These are phyloP conservation scores for Tanytarsus gracilentus DNA, from an alignment of 2,888 invertebrate genomes.

Conservation along the genomic window DNA sequence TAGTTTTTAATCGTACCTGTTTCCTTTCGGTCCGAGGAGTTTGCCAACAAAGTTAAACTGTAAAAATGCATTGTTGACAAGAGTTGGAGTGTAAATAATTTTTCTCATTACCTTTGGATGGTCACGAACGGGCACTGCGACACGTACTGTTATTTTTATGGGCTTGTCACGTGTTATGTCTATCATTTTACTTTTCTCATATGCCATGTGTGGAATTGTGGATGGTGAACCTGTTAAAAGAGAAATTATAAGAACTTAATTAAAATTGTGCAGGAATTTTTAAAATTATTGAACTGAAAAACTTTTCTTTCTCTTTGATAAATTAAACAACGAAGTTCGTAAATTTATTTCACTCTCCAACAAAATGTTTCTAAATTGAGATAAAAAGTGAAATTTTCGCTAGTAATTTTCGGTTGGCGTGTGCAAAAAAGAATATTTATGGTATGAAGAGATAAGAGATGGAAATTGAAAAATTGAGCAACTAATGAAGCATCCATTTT, in stretches of 20 bases:
- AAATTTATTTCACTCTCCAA: too few species aligned
- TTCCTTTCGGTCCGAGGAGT: slow-evolving; percentile 86
- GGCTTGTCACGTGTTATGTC: slow-evolving; percentile 82
- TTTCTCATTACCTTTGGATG: slow-evolving; percentile 64
- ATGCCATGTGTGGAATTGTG: slow-evolving; percentile 27
- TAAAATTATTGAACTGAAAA: too few species aligned
- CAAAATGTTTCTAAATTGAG: too few species aligned
- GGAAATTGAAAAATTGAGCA: slow-evolving; percentile 17
- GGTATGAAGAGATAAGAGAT: not conserved
- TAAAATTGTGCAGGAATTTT: too few species aligned
- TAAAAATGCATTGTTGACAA: slow-evolving; percentile 36
- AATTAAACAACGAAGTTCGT: too few species aligned
- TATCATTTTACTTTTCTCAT: slow-evolving; percentile 59
- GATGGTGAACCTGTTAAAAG: slow-evolving; percentile 31
- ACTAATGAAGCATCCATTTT: slow-evolving; percentile 17
- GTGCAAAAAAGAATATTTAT: not conserved
- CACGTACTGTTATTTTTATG: slow-evolving; percentile 76
- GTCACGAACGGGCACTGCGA: slow-evolving; percentile 76
- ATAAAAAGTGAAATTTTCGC: too few species aligned
- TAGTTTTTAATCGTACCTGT: too few species aligned
- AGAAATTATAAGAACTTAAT: not conserved
- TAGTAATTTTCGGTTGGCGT: too few species aligned
- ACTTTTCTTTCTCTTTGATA: too few species aligned
- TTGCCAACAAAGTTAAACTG: slow-evolving; percentile 96
- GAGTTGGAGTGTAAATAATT: slow-evolving; percentile 6